Conservation (phyloP, 2,797 vertebrate genomes). For the Muraenolepis orangiensis region DNA sequence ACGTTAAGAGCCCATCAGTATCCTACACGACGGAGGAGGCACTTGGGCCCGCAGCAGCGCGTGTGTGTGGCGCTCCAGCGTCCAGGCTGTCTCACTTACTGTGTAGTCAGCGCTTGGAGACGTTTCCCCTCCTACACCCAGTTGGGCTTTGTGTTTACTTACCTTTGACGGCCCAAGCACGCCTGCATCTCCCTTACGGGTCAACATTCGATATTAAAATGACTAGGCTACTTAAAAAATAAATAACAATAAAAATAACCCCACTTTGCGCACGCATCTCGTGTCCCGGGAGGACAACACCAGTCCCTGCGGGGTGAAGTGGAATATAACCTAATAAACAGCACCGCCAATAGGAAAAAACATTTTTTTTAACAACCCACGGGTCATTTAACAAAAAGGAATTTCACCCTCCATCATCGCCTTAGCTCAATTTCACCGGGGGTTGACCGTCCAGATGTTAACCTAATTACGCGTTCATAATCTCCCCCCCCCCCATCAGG, state of each 20-base stretch:
- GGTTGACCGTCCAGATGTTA: constrained; percentile 24
- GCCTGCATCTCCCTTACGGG: neutral
- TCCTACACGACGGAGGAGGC: no score
- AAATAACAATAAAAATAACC: neutral
- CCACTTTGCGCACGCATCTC: neutral
- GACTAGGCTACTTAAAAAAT: no score
- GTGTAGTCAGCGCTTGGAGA: neutral
- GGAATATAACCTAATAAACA: no score
- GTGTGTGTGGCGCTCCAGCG: no score
- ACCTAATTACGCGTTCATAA: constrained; percentile 43
- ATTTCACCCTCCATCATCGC: constrained; percentile 1
- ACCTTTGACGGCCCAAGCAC: neutral
- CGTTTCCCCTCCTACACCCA: neutral
- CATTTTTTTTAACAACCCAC: no score
- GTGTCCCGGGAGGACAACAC: neutral
- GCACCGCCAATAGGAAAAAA: no score
- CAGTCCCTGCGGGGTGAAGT: no score
- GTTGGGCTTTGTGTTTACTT: neutral
- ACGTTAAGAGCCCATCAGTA: no score
- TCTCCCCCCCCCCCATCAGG: neutral
- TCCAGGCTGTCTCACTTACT: neutral
- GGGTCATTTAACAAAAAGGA: no score
- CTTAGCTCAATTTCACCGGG: constrained; percentile 17
- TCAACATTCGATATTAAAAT: neutral
- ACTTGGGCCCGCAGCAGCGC: no score